phyloP scores from a whole-genome alignment of 2,888 invertebrate species.

The Neocrepidodera transversa region DNA sequence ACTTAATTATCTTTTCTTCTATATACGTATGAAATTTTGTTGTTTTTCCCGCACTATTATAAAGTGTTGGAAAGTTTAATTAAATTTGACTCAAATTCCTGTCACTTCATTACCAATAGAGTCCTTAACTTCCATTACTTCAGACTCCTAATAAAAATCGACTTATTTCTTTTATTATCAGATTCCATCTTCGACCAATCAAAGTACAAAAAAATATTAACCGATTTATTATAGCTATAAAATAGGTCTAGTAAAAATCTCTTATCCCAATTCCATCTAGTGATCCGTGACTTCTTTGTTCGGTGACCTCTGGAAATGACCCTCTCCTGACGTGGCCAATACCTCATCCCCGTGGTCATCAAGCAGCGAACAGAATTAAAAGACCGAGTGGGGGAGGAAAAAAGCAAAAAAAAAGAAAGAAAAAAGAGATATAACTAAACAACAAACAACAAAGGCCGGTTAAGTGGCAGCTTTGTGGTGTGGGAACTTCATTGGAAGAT shows the following conservation, averaged over 20 bases:
- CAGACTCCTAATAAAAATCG: too few relatives aligned
- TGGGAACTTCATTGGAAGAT: constrained; percentile 7
- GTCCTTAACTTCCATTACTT: too few relatives aligned
- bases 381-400: constrained; percentile 10
- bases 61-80: too few relatives aligned
- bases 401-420: constrained; percentile 24
- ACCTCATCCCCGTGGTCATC: constrained; percentile 31
- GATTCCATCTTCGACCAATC: too few relatives aligned
- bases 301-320: constrained; percentile 27
- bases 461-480: constrained; percentile 48
- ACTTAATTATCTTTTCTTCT: too few relatives aligned
- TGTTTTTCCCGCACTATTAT: too few relatives aligned
- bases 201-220: neutral
- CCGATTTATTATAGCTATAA: constrained; percentile 9
- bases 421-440: constrained; percentile 38
- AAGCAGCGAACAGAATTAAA: constrained; percentile 28
- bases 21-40: too few relatives aligned
- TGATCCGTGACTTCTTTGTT: constrained; percentile 24
- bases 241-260: constrained; percentile 21
- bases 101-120: too few relatives aligned
- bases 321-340: constrained; percentile 21
- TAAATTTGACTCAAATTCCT: too few relatives aligned
- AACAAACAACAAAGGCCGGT: constrained; percentile 46
- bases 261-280: constrained; percentile 13
- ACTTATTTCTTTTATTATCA: neutral